These are phyloP conservation scores for Bimastos eiseni DNA, from an alignment of 2,888 invertebrate species.

Conservation along the genomic window DNA sequence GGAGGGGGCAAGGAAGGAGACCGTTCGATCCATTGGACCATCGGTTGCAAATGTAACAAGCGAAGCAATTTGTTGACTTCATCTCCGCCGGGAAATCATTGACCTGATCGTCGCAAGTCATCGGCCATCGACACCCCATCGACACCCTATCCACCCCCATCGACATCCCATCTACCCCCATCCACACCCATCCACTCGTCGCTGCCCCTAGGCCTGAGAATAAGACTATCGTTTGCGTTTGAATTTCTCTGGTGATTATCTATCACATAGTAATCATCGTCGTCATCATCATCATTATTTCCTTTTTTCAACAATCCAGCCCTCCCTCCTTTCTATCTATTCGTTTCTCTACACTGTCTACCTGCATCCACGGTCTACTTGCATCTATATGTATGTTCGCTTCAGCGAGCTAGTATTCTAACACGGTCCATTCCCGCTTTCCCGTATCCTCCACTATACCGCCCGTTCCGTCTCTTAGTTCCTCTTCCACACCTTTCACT, in stretches of 20 bases:
- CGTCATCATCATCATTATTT: neutral
- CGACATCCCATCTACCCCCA: neutral
- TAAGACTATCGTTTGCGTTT: no score
- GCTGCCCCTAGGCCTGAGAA: neutral
- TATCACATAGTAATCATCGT: neutral
- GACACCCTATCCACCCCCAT: neutral
- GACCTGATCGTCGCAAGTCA: constrained; percentile 6
- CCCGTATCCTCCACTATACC: neutral
- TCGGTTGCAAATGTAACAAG: neutral
- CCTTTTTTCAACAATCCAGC: no score
- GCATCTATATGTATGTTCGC: neutral
- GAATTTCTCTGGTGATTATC: neutral
- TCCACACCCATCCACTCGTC: neutral
- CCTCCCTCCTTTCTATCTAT: neutral
- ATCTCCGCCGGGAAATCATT: neutral
- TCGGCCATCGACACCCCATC: neutral
- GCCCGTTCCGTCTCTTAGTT: neutral
- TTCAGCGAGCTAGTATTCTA: neutral
- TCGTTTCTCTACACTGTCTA: neutral
- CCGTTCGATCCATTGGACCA: no score
- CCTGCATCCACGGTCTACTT: no score
- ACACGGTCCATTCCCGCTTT: neutral
- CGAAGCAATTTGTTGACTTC: neutral
- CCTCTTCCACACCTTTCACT: neutral
- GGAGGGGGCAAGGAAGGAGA: neutral